Percentiles rank a stretch among this genome's conserved stretches.
Conservation (phyloP, 2,797 vertebrate species). For the Manis crassicaudata region DNA sequence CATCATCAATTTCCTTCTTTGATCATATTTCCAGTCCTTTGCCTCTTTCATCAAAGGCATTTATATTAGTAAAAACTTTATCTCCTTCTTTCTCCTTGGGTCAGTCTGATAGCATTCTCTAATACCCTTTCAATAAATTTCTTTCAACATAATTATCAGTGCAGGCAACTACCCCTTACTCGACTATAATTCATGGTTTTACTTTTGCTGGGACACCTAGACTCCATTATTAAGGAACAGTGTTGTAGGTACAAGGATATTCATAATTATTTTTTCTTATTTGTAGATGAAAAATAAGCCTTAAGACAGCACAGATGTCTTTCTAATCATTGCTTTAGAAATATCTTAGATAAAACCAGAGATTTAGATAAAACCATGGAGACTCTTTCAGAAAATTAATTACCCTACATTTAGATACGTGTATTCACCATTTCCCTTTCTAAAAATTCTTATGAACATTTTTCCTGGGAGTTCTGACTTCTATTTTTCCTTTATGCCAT, state of each 20-base stretch:
- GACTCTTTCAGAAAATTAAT: not conserved
- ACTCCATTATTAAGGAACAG: not conserved
- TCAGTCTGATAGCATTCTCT: not conserved
- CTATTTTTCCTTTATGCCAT: not conserved
- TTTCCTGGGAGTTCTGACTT: not conserved
- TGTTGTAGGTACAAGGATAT: not conserved
- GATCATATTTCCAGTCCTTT: not conserved
- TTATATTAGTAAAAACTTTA: not conserved
- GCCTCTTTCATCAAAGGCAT: not conserved
- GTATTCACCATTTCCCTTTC: not conserved
- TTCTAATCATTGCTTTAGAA: not conserved
- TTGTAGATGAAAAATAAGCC: not conserved
- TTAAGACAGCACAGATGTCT: not conserved
- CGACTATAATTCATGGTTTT: not conserved
- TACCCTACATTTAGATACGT: not conserved
- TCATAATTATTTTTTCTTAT: not conserved
- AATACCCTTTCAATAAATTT: not conserved
- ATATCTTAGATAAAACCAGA: constrained; percentile 12
- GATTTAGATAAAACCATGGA: constrained; percentile 8
- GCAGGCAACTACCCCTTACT: not conserved
- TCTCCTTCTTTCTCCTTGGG: not conserved
- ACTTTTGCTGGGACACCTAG: not conserved
- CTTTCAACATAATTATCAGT: not conserved
- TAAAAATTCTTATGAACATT: not conserved
- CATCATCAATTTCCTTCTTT: not conserved